Evolutionary conservation across 2,888 invertebrate species (phyloP).

Genomic region (Sphaeridia pumilis): DNA sequence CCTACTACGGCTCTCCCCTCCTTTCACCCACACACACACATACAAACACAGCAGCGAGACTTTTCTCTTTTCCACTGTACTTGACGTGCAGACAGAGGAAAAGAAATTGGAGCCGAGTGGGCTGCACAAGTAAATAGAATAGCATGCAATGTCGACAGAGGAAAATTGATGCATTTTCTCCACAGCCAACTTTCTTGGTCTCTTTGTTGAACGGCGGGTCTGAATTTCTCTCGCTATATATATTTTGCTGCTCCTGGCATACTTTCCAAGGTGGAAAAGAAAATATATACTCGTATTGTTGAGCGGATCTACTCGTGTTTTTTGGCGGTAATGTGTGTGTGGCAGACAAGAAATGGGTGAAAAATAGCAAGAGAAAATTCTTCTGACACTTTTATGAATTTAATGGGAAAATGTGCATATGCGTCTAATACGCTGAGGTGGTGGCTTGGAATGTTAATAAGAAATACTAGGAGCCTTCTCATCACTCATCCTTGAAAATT

Average conservation of each 20-base stretch:
- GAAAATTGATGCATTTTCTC: background rate
- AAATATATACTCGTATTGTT: too few relatives aligned
- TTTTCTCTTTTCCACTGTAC: background rate
- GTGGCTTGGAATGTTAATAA: background rate
- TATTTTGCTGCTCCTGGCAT: too few relatives aligned
- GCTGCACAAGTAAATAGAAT: background rate
- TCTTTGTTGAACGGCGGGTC: background rate
- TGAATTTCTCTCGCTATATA: too few relatives aligned
- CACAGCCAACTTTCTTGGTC: background rate
- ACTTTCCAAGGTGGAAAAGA: too few relatives aligned
- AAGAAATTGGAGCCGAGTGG: background rate
- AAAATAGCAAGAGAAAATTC: background rate
- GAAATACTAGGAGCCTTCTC: background rate
- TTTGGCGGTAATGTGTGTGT: background rate
- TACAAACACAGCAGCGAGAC: background rate
- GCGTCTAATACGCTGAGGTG: background rate
- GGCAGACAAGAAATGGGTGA: background rate
- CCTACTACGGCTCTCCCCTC: too few relatives aligned
- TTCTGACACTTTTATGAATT: constrained; percentile 1
- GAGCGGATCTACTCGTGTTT: too few relatives aligned
- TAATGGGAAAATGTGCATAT: constrained; percentile 1
- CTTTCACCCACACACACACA: too few relatives aligned
- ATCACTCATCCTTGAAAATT: background rate
- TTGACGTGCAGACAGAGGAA: background rate
- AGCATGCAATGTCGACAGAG: background rate